Conservation (phyloP, 64 coral and sea anemone species). For the Hydrozoanthus tunicans region DNA sequence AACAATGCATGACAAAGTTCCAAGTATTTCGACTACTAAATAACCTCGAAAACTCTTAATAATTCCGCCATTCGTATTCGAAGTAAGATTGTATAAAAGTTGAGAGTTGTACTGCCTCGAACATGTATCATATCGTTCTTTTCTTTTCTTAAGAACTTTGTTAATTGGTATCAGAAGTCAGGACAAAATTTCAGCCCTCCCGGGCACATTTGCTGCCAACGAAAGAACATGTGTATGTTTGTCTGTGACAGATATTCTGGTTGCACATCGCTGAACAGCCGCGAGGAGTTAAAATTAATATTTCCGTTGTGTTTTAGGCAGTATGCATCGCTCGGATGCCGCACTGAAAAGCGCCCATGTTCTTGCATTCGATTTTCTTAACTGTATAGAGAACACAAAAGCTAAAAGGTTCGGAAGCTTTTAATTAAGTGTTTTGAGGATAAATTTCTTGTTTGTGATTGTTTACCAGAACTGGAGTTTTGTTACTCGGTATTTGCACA, state of each 20-base stretch:
- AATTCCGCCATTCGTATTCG: background rate
- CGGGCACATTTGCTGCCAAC: conserved; percentile 6
- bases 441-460: conserved; percentile 41
- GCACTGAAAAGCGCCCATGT: too few relatives aligned
- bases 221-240: background rate
- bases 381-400: background rate
- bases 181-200: conserved; percentile 8
- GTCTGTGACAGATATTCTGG: background rate
- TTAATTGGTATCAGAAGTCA: conserved; percentile 32
- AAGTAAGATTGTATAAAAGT: background rate
- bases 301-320: conserved; percentile 27
- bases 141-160: background rate
- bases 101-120: conserved; percentile 10
- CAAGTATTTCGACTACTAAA: background rate
- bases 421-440: conserved; percentile 21
- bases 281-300: background rate
- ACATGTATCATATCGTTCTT: background rate
- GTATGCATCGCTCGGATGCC: background rate
- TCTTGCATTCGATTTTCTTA: too few relatives aligned
- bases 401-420: background rate
- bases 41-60: background rate
- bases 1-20: background rate
- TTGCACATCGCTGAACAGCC: background rate
- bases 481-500: conserved; percentile 1
- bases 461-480: background rate